Base-by-base conservation (phyloP, 2,113 vertebrate genomes). In the Macquaria australasica region DNA sequence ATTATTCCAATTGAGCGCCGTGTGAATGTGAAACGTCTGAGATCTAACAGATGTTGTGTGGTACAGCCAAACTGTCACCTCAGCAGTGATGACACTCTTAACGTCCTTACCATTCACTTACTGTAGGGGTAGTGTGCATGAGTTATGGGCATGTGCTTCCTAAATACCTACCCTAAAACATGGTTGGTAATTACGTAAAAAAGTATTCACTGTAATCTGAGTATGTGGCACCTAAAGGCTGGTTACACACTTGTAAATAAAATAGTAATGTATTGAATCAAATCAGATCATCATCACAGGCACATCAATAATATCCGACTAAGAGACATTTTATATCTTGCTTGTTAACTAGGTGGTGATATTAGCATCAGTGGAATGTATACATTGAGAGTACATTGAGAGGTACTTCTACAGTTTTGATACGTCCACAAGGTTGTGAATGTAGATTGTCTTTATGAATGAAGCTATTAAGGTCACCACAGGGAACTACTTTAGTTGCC, bases 391-490 rank as follows among this genome's bases (percentile, higher is more conserved):
- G 7, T 25, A 11, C 20, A 48, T 20, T 31, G 48, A 39, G 18
- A 76, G 7, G 4, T 55, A 10, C 34, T 39, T 55, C 48, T 37
- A n/a, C 25, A 58, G 50, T 59, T 51, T 31, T 7, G 3, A 50
- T n/a, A 53, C 4, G 12, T 28, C 20, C 39, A 55, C 31, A 25
- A 43, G 23, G 11, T 20, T 55, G 67, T 70, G 31, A 86, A 76
- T 79, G 59, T 56, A 43, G 37, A 77, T 55, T 34, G 31, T 45
- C 78, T 79, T 82, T 55, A 41, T 83, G 76, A 83, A 79, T 86
- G 37, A 79, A 67, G 21, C 14, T 69, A 71, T 88, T 51, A 79
- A 66, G 73, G 37, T 70, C 68, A 77, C 55, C 43, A 75, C 23
- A 1, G 77, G 37, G 41, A 80, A 12, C 23, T 48, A n/a, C 37